Base-by-base conservation (phyloP, 2,888 invertebrate species). In the Trichacis sp. region DNA sequence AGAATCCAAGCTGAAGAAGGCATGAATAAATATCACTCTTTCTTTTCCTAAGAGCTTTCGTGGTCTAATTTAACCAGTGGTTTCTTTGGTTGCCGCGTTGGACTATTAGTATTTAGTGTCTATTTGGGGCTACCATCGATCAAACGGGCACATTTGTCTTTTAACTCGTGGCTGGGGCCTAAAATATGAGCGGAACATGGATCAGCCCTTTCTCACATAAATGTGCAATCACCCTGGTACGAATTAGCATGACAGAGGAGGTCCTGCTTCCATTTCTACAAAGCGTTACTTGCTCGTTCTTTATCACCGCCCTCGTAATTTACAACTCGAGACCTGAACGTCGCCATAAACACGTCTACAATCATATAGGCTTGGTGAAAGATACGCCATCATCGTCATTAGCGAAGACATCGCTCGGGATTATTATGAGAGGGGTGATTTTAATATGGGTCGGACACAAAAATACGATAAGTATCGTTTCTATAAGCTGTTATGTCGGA, bases 191-290 rank as follows among this genome's bases (percentile, higher is more conserved):
- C 38, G 38, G 14, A 14, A 14, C 38, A n/a, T 38, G 14, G 14
- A 38, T 11, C 12, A 19, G 20, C 38, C 24, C 62, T 63, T 53
- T 58, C 54, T 49, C 59, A 55, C 61, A 53, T 60, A 69, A 68
- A 66, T 68, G 50, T 64, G 73, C 76, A 77, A 80, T 80, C 77
- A 77, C 69, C 56, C 54, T 63, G 19, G 47, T 48, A 52, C 46
- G 70, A 69, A 81, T 82, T 78, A 77, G 73, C 79, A 78, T 79
- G 75, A 80, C 73, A 77, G 70, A 75, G 57, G 72, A 73, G 76
- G 76, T 75, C 75, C 73, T 67, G 73, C 61, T 52, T 70, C 76
- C 76, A 77, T 76, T 63, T 4, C 46, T 48, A 52, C 51, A 43
- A 56, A 49, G 54, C 56, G 60, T 61, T 56, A 56, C 5, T 15